Evolutionary conservation across 2,797 vertebrate genomes (phyloP), one percentile per base, ranked within the genome.

Genomic region (Tokudaia tokunoshimensis): DNA sequence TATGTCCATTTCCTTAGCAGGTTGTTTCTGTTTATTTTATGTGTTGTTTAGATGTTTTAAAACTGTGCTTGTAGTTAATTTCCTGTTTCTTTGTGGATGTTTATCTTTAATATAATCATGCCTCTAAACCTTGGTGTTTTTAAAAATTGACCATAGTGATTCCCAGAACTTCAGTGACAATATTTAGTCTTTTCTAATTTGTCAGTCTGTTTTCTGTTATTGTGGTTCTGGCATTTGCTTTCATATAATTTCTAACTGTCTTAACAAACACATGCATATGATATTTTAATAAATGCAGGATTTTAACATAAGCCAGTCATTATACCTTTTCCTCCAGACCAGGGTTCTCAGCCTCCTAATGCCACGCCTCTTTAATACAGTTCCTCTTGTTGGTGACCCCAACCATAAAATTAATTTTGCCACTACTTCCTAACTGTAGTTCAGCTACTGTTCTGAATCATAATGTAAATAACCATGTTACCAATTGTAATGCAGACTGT

Each of bases 111-210:
- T 78, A 44, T 72, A 44, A 57, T 31, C 34, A 57, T 63, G 80
- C 63, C 61, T 94, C 34, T 65, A 92, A 70, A 57, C 24, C 87
- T 95, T 0, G 3, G 50, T 78, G 57, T 84, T 84, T 89, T 94
- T 95, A 90, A 95, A 79, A 4, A 70, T 87, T 65, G 52, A 34
- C 57, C 78, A 41, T 47, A 70, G 2, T 91, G 72, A 70, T 91
- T 93, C 72, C 61, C 13, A 91, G 12, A 90, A 93, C 5, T 41
- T 90, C 55, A 63, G 15, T 80, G 41, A n/a, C 57, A 94, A 29
- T 44, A 20, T 74, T 97, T 96, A 88, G 82, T 96, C 55, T 57
- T 83, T 13, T 12, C 65, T 44, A 34, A 92, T 82, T 93, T 78
- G 76, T 83, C 7, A 55, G 55, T n/a, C 29, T 24, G 24, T 91